These are phyloP conservation scores for Epinephelus cyanopodus DNA, from an alignment of 2,113 vertebrate genomes.

Conservation along the genomic window DNA sequence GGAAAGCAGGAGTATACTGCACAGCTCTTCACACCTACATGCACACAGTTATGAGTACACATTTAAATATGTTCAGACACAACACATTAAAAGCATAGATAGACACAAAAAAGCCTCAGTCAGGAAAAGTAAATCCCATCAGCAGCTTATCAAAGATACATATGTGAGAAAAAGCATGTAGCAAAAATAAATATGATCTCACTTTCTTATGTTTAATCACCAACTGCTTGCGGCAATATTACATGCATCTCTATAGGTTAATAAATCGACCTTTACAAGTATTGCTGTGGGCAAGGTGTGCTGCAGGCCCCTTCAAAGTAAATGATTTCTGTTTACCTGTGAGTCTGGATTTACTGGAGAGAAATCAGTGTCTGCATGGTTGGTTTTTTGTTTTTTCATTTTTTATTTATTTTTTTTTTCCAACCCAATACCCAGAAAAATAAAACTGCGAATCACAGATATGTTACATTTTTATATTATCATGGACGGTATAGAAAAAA, in stretches of 20 bases:
- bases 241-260: neutral
- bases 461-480: too few relatives aligned
- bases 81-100: slow-evolving; percentile 1
- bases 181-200: neutral
- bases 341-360: neutral
- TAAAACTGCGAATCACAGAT: too few relatives aligned
- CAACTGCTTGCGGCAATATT: neutral
- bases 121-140: slow-evolving; percentile 32
- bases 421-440: too few relatives aligned
- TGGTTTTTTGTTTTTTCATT: too few relatives aligned
- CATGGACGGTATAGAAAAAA: too few relatives aligned
- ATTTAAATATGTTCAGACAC: slow-evolving; percentile 1
- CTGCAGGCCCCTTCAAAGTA: neutral
- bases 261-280: neutral
- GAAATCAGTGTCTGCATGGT: neutral
- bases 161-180: neutral
- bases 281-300: too few relatives aligned
- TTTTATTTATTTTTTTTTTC: too few relatives aligned
- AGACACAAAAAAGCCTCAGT: slow-evolving; percentile 14
- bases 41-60: slow-evolving; percentile 10
- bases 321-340: neutral
- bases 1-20: neutral
- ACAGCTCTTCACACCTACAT: neutral
- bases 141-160: slow-evolving; percentile 8
- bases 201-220: neutral